Evolutionary conservation across 2,797 vertebrate species (phyloP).

Genomic region (Sitta carolinensis): DNA sequence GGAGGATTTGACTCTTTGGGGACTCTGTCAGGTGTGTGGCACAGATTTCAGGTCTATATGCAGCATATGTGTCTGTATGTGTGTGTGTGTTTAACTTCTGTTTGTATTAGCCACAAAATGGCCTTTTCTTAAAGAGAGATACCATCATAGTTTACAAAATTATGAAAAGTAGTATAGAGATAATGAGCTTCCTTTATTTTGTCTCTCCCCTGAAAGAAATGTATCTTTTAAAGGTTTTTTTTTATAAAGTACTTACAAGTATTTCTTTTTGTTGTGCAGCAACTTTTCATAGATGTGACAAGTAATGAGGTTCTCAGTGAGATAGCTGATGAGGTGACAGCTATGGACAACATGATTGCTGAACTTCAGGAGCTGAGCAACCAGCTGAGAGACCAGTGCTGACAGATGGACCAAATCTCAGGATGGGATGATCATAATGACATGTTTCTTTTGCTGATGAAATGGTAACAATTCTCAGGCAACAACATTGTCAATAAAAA

Average conservation of each 20-base stretch:
- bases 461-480: neutral
- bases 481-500: conserved; percentile 38
- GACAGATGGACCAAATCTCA: neutral
- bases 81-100: neutral
- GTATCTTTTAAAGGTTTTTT: neutral
- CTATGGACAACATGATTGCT: conserved; percentile 79
- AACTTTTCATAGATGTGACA: conserved; percentile 83
- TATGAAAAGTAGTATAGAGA: neutral
- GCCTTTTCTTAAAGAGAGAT: neutral
- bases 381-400: conserved; percentile 74
- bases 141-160: neutral
- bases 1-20: neutral
- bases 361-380: conserved; percentile 86
- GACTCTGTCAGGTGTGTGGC: neutral
- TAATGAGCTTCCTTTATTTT: neutral
- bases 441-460: neutral
- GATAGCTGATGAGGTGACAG: conserved; percentile 77
- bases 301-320: conserved; percentile 81
- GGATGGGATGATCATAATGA: neutral
- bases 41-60: neutral
- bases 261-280: conserved; percentile 77
- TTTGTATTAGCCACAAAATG: neutral
- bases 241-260: neutral
- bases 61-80: accelerated
- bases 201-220: neutral